phyloP scores from a whole-genome alignment of 2,113 vertebrate species.

The Aegypius monachus region DNA sequence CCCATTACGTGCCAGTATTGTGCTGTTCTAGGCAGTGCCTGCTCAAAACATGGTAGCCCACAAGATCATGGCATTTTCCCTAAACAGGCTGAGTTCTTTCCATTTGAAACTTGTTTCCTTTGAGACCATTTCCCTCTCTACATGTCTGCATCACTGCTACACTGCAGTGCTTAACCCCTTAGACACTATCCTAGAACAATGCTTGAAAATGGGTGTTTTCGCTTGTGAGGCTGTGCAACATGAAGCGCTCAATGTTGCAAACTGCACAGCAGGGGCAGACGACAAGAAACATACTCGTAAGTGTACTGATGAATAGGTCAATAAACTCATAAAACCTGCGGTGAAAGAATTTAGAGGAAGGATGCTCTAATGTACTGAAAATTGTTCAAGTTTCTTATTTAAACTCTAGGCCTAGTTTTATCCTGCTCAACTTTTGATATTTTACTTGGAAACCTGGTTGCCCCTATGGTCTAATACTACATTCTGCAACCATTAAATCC shows the following conservation, averaged over 20 bases:
- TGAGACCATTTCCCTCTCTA: not conserved
- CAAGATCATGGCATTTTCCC: not conserved
- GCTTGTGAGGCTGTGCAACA: not conserved
- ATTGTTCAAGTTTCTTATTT: not conserved
- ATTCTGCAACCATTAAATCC: not conserved
- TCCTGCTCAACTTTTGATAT: not conserved
- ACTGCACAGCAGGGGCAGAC: not conserved
- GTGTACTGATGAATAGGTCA: not conserved
- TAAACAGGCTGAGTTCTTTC: not conserved
- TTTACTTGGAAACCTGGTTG: not conserved
- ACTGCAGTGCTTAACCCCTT: not conserved
- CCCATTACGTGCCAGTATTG: fast-evolving
- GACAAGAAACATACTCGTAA: not conserved
- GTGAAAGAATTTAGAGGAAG: not conserved
- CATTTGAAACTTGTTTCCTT: not conserved
- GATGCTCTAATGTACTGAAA: not conserved
- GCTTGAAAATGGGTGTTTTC: not conserved
- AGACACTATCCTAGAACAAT: not conserved
- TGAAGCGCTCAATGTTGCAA: not conserved
- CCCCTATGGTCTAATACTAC: not conserved
- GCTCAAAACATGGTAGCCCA: not conserved
- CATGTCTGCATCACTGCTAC: not conserved
- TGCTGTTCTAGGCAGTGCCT: not conserved
- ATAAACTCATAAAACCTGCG: not conserved
- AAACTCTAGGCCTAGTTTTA: not conserved